phyloP scores from a whole-genome alignment of 2,888 invertebrate species.

The Leucania comma region DNA sequence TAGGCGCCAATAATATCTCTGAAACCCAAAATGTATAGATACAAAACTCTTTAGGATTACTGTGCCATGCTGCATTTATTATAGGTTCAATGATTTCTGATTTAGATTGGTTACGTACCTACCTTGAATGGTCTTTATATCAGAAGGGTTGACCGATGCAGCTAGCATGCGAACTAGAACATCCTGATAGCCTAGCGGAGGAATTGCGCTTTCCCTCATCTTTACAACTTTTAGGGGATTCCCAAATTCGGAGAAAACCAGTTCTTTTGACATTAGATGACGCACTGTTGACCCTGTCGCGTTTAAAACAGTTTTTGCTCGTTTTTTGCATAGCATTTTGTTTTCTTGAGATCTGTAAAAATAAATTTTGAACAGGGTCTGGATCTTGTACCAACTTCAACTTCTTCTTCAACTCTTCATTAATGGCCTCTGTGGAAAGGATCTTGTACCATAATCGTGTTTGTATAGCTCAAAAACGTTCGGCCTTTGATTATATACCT shows the following conservation, averaged over 20 bases:
- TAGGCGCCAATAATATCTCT: neutral
- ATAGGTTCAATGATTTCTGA: neutral
- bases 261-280: conserved; percentile 86
- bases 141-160: conserved; percentile 98
- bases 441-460: neutral
- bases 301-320: conserved; percentile 35
- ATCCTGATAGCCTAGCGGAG: conserved; percentile 91
- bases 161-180: conserved; percentile 96
- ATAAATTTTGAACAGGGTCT: neutral
- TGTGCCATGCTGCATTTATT: neutral
- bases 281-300: conserved; percentile 64
- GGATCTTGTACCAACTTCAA: too few species aligned
- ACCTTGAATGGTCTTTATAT: conserved; percentile 97
- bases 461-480: too few species aligned
- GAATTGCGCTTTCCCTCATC: conserved; percentile 88
- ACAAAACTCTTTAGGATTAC: neutral
- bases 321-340: conserved; percentile 60
- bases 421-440: too few species aligned
- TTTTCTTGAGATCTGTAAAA: neutral
- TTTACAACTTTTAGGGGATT: conserved; percentile 95
- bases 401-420: too few species aligned
- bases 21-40: neutral
- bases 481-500: too few species aligned
- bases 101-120: conserved; percentile 8
- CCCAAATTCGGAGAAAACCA: conserved; percentile 94